These are phyloP conservation scores for Lasioglossum vierecki DNA, from an alignment of 2,888 invertebrate species.

Conservation along the genomic window DNA sequence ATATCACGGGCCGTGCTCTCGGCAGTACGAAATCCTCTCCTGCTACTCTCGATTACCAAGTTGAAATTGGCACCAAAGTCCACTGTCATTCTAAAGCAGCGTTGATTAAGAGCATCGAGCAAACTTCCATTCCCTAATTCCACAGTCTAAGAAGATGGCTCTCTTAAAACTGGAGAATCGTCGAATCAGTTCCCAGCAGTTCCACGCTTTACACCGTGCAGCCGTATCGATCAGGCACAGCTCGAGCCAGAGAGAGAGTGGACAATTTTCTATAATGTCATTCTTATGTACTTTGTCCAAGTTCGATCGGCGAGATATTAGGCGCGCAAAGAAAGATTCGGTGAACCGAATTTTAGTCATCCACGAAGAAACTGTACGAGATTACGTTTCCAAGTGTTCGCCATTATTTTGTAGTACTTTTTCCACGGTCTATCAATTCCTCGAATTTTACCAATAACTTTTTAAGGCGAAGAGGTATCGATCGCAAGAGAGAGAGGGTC, in stretches of 20 bases:
- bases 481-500: background rate
- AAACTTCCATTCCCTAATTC: background rate
- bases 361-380: no score
- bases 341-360: no score
- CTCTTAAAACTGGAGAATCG: background rate
- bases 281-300: no score
- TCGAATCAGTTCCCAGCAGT: background rate
- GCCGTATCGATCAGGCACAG: no score
- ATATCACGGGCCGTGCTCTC: background rate
- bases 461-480: background rate
- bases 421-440: background rate
- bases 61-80: background rate
- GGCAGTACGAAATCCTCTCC: background rate
- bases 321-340: no score
- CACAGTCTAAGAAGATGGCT: background rate
- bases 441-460: background rate
- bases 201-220: no score
- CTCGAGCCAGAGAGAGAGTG: no score
- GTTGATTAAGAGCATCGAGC: background rate
- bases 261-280: no score
- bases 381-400: no score
- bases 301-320: no score
- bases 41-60: background rate
- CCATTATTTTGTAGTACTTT: no score
- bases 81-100: background rate